These are phyloP conservation scores for Phenganax marumi DNA, from an alignment of 92 coral and sea anemone genomes.

Conservation along the genomic window DNA sequence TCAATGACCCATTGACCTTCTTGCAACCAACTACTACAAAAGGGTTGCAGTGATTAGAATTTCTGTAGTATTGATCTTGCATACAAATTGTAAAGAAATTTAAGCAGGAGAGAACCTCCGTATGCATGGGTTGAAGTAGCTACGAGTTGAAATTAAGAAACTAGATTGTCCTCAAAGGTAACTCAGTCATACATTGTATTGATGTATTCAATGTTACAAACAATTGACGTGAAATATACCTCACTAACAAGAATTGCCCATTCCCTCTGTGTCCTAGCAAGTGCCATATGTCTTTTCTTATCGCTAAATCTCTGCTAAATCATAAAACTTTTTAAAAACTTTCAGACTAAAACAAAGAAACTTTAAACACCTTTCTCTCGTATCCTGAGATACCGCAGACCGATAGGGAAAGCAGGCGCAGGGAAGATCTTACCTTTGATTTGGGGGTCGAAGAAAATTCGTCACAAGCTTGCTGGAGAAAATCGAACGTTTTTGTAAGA, in stretches of 20 bases:
- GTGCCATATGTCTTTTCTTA: conserved; percentile 62
- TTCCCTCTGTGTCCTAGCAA: conserved; percentile 92
- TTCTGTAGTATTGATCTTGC: too few species aligned
- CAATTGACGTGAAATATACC: conserved; percentile 57
- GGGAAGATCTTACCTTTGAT: neutral
- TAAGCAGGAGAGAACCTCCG: neutral
- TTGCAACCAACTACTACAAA: too few species aligned
- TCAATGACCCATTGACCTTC: too few species aligned
- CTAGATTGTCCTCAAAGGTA: neutral
- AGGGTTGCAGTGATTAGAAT: too few species aligned
- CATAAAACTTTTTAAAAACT: neutral
- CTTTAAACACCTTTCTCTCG: conserved; percentile 6
- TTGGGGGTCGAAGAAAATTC: neutral
- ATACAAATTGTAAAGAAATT: too few species aligned
- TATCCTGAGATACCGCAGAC: conserved; percentile 16
- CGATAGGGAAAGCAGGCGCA: conserved; percentile 1
- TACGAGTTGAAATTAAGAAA: conserved; percentile 14
- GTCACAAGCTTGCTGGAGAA: too few species aligned
- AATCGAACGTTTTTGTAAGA: too few species aligned
- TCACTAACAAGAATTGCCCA: conserved; percentile 91
- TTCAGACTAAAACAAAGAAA: conserved; percentile 11
- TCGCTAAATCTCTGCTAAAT: conserved; percentile 3
- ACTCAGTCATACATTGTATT: neutral
- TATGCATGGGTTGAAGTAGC: too few species aligned
- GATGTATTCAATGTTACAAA: neutral